phyloP scores from a whole-genome alignment of 2,797 vertebrate species.

The Sebastolobus alascanus region DNA sequence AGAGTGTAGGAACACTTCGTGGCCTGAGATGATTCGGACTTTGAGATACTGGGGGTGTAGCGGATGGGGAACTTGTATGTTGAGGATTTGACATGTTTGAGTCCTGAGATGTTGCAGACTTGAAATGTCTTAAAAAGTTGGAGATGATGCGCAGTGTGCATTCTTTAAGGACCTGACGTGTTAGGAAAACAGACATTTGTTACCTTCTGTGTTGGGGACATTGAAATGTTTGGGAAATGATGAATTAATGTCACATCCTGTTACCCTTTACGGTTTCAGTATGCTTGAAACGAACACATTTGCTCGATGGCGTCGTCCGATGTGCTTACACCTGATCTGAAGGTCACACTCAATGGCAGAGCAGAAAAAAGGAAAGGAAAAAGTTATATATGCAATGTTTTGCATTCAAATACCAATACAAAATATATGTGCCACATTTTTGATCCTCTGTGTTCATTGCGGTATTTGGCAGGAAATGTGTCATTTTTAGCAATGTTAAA shows the following conservation, averaged over 20 bases:
- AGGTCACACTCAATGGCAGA: neutral
- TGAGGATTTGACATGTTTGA: neutral
- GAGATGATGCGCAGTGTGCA: neutral
- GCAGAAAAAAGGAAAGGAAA: too few relatives aligned
- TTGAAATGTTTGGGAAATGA: neutral
- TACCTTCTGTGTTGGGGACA: neutral
- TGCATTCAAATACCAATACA: slow-evolving; percentile 24
- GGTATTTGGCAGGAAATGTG: neutral
- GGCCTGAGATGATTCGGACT: neutral
- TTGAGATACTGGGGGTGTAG: neutral
- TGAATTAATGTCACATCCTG: neutral
- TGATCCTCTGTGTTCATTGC: neutral
- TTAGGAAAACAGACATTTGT: neutral
- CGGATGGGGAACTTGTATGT: neutral
- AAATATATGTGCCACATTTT: neutral
- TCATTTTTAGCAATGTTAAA: neutral
- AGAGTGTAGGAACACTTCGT: neutral
- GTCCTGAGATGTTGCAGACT: neutral
- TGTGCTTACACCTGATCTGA: neutral
- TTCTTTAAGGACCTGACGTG: neutral
- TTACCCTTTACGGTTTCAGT: neutral
- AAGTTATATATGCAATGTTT: neutral
- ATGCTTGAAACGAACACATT: neutral
- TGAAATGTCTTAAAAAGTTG: neutral
- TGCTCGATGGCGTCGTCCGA: too few relatives aligned